These are phyloP conservation scores for Kryptolebias ocellatus DNA, from an alignment of 2,797 vertebrate species.

Conservation along the genomic window DNA sequence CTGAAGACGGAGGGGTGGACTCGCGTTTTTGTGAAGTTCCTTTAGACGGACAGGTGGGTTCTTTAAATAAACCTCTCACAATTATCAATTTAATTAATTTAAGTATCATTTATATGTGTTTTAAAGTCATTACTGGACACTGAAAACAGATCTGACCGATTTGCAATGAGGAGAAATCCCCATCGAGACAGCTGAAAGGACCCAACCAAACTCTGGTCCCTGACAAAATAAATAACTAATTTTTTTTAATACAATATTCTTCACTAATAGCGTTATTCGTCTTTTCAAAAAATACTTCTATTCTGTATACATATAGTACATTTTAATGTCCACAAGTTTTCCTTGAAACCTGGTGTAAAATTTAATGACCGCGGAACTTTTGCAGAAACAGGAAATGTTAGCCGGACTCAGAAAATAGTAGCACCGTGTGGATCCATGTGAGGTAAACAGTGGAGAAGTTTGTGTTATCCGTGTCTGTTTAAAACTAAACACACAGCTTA, in stretches of 20 bases:
- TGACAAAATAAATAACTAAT: no score
- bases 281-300: no score
- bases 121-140: neutral
- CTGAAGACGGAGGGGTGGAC: neutral
- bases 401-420: slow-evolving; percentile 34
- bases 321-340: no score
- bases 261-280: no score
- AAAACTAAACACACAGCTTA: neutral
- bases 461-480: neutral
- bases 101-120: rapidly evolving
- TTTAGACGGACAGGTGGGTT: rapidly evolving
- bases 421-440: slow-evolving; percentile 68
- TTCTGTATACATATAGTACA: no score
- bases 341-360: no score
- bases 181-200: neutral
- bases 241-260: no score
- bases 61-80: rapidly evolving
- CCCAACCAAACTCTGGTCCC: neutral
- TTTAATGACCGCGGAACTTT: neutral
- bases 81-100: rapidly evolving
- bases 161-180: neutral
- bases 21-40: rapidly evolving
- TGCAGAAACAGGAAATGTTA: neutral
- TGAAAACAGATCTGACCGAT: neutral
- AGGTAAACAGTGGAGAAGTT: slow-evolving; percentile 52